Evolutionary conservation across 2,113 vertebrate species (phyloP).

Genomic region (Macheiramphus alcinus): DNA sequence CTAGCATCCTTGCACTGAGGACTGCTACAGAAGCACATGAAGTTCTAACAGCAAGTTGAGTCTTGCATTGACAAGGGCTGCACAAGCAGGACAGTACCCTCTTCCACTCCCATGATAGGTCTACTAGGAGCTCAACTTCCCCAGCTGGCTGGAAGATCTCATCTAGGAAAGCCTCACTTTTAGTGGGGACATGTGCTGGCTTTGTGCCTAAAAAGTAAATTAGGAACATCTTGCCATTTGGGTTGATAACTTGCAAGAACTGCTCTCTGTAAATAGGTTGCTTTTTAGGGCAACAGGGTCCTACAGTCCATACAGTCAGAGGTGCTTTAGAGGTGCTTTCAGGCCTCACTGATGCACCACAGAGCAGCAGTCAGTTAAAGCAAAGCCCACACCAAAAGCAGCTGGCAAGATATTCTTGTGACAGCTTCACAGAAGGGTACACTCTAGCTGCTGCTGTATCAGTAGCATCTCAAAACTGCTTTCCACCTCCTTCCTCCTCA

Average conservation of each 20-base stretch:
- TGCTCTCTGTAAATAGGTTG: not conserved
- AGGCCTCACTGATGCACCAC: not conserved
- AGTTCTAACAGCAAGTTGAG: not conserved
- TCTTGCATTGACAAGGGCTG: not conserved
- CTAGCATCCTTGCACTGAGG: not conserved
- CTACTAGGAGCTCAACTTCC: not conserved
- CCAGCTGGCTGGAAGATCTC: not conserved
- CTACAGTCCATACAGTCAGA: not conserved
- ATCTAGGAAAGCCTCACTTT: not conserved
- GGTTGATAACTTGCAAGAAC: not conserved
- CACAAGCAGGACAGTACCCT: not conserved
- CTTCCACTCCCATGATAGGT: not conserved
- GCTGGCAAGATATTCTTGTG: not conserved
- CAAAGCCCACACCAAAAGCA: not conserved
- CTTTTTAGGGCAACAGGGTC: not conserved
- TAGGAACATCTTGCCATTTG: not conserved
- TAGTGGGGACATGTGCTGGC: not conserved
- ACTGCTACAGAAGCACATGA: not conserved
- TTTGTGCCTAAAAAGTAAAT: not conserved
- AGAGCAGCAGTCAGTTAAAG: not conserved
- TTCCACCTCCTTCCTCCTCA: constrained; percentile 44
- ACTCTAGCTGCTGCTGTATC: not conserved
- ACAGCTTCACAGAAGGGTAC: not conserved
- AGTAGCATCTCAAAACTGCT: not conserved
- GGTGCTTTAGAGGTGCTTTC: not conserved